A percentile compares a stretch with the other conserved stretches of the same genome.
Evolutionary conservation across 2,113 vertebrate species (phyloP).

Genomic region (Lampris incognitus): DNA sequence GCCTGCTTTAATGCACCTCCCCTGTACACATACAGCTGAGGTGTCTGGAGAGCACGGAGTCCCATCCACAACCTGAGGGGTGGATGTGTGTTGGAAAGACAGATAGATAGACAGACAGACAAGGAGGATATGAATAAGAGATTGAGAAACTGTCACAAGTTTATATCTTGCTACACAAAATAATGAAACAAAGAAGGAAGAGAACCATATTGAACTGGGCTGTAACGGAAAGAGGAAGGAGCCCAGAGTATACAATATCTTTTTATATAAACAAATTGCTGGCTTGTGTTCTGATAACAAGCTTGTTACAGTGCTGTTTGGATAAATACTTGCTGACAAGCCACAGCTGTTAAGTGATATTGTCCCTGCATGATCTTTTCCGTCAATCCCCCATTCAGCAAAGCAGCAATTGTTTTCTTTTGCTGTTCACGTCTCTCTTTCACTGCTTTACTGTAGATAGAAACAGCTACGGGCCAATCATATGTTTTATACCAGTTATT

Average conservation of each 20-base stretch:
- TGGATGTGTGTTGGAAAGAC: background rate
- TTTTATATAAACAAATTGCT: constrained; percentile 1
- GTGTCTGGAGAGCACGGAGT: constrained; percentile 94
- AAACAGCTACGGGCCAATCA: background rate
- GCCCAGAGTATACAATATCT: background rate
- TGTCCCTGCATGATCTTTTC: constrained; percentile 31
- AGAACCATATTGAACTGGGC: background rate
- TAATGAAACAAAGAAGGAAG: background rate
- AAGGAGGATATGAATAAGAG: background rate
- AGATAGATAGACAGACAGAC: background rate
- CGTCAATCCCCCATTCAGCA: constrained; percentile 5
- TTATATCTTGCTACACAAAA: background rate
- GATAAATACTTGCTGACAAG: constrained; percentile 55
- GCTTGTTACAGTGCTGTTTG: constrained; percentile 42
- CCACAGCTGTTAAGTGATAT: constrained; percentile 57
- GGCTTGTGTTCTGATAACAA: constrained; percentile 25
- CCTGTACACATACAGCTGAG: constrained; percentile 93
- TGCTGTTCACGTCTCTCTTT: constrained; percentile 18
- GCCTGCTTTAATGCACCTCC: constrained; percentile 95
- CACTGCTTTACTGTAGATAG: constrained; percentile 1
- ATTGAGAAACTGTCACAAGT: background rate
- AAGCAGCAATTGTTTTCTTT: background rate
- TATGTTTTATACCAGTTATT: background rate
- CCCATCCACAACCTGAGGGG: constrained; percentile 91
- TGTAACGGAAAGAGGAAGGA: background rate